Conservation (phyloP, 2,113 vertebrate genomes). For the Polypterus senegalus region DNA sequence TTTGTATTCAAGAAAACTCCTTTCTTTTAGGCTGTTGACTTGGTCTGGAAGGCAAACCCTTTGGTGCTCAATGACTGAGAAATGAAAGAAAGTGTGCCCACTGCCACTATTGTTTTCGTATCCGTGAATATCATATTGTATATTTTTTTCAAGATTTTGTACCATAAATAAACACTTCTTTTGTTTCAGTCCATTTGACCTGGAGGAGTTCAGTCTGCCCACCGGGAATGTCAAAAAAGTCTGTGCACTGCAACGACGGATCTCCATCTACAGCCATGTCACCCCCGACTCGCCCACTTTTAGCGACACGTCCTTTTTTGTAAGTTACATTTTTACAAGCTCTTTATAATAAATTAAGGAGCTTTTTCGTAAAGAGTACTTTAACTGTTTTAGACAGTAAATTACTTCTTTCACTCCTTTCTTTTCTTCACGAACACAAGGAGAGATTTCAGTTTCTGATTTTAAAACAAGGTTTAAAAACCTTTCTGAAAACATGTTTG, state of each 20-base stretch:
- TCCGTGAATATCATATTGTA: too few relatives aligned
- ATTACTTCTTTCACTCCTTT: background rate
- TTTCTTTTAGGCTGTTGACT: too few relatives aligned
- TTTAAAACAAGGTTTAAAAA: too few relatives aligned
- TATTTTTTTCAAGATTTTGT: too few relatives aligned
- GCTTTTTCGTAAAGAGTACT: background rate
- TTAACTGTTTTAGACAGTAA: background rate
- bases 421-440: background rate
- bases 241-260: constrained; percentile 76
- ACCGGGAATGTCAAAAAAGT: constrained; percentile 75
- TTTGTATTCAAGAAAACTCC: too few relatives aligned
- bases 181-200: constrained; percentile 74
- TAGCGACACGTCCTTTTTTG: constrained; percentile 86
- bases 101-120: too few relatives aligned
- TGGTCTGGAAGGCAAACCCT: too few relatives aligned
- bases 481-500: too few relatives aligned
- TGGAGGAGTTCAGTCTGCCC: constrained; percentile 81
- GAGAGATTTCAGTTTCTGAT: too few relatives aligned
- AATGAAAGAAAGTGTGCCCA: too few relatives aligned
- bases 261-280: constrained; percentile 92
- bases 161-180: too few relatives aligned
- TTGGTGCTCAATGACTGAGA: too few relatives aligned
- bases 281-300: constrained; percentile 89
- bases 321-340: constrained; percentile 46
- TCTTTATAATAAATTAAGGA: background rate